Conservation (phyloP, 1,140 invertebrate genomes). For the Achatina immaculata region DNA sequence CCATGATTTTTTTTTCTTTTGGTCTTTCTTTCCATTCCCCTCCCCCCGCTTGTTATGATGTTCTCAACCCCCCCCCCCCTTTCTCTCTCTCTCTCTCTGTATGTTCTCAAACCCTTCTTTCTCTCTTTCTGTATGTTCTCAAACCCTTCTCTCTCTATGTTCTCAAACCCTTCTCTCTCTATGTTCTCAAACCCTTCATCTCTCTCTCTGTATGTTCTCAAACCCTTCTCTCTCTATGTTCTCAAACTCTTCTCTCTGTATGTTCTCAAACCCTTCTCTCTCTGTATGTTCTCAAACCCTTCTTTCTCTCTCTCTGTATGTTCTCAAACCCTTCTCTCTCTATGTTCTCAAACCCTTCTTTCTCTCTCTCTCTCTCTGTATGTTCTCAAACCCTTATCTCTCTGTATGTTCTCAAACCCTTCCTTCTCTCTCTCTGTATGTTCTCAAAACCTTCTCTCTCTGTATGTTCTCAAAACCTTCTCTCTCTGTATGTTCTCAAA, state of each 20-base stretch:
- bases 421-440: too few relatives aligned
- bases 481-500: too few relatives aligned
- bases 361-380: too few relatives aligned
- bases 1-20: neutral
- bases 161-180: neutral
- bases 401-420: too few relatives aligned
- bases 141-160: neutral
- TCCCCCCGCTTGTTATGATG: neutral
- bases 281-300: neutral
- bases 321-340: too few relatives aligned
- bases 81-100: too few relatives aligned
- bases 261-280: conserved; percentile 4
- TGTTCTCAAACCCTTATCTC: too few relatives aligned
- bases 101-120: neutral
- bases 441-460: too few relatives aligned
- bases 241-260: neutral
- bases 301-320: too few relatives aligned
- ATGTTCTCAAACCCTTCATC: neutral
- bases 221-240: neutral
- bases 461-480: too few relatives aligned
- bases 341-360: too few relatives aligned
- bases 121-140: neutral
- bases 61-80: neutral
- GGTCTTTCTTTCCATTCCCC: neutral
- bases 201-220: neutral